phyloP scores from a whole-genome alignment of 2,888 invertebrate species.

The Dusona sp. region DNA sequence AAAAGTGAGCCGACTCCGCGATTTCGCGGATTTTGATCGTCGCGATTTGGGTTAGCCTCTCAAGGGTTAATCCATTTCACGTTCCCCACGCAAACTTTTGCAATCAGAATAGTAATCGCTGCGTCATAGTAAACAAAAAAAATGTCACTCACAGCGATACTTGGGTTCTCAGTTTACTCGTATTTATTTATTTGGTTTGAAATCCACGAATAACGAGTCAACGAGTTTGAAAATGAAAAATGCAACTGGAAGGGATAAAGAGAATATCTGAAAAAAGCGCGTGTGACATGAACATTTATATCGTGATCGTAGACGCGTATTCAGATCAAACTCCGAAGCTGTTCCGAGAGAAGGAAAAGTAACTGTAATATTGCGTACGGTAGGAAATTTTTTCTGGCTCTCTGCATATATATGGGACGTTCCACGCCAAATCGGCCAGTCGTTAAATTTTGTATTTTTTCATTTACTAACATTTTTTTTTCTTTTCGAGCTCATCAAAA shows the following conservation, averaged over 20 bases:
- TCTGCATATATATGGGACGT: background rate
- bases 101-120: background rate
- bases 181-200: background rate
- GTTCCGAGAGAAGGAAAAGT: background rate
- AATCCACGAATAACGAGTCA: background rate
- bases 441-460: too few relatives aligned
- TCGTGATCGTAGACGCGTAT: background rate
- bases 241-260: background rate
- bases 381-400: background rate
- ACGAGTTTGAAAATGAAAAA: background rate
- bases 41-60: background rate
- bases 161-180: background rate
- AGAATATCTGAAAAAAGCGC: background rate
- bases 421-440: too few relatives aligned
- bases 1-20: background rate
- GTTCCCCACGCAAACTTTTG: background rate
- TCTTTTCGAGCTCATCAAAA: too few relatives aligned
- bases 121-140: background rate
- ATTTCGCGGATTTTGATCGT: background rate
- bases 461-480: too few relatives aligned
- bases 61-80: background rate
- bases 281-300: background rate
- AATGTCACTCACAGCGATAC: background rate
- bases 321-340: background rate
- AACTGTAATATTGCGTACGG: background rate